phyloP scores from a whole-genome alignment of 2,113 vertebrate species.

The Condylura cristata region DNA sequence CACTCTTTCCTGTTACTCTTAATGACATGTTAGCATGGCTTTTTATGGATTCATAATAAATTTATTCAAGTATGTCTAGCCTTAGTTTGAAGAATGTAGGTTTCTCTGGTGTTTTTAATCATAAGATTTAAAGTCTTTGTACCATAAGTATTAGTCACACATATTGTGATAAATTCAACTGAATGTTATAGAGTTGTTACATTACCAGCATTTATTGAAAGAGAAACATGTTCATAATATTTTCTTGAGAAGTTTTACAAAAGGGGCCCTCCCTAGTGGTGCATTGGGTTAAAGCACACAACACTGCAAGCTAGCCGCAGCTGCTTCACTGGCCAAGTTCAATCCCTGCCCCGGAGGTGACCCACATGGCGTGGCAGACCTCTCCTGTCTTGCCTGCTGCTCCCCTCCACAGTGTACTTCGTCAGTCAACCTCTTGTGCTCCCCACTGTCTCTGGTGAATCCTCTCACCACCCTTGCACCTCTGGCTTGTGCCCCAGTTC shows the following conservation, averaged over 20 bases:
- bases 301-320: no score
- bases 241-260: neutral
- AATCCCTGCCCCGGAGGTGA: no score
- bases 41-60: neutral
- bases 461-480: no score
- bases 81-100: neutral
- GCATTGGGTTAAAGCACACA: no score
- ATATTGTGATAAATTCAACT: neutral
- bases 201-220: neutral
- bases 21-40: neutral
- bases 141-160: neutral
- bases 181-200: neutral
- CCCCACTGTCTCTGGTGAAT: no score
- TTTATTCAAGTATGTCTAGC: neutral
- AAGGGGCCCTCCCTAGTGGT: no score
- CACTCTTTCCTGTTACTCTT: neutral
- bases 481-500: no score
- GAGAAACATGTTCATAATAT: neutral
- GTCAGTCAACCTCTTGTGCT: no score
- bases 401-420: no score
- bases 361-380: no score
- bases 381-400: no score
- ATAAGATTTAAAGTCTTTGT: neutral
- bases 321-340: no score
- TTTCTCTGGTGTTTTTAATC: neutral